Conservation (phyloP, 1,140 invertebrate genomes). For the Lanistes nyassanus region DNA sequence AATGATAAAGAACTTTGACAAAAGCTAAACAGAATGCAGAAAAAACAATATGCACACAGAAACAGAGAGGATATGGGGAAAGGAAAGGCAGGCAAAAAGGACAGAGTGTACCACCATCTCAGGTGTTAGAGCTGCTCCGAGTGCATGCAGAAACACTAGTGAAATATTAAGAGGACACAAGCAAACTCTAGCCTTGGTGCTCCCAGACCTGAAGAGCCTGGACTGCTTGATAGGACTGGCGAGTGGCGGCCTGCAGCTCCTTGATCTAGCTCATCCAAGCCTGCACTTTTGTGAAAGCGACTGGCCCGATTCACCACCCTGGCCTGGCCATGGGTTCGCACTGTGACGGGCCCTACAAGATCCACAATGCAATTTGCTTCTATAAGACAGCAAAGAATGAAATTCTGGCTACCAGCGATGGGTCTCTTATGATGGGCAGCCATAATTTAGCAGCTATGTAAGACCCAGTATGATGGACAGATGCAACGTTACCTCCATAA, state of each 20-base stretch:
- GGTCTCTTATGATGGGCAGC: no score
- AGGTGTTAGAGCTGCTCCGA: not conserved
- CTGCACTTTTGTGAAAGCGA: conserved; percentile 94
- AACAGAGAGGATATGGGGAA: no score
- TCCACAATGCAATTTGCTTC: no score
- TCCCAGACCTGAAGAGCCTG: conserved; percentile 60
- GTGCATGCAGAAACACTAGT: not conserved
- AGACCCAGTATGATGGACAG: no score
- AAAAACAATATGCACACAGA: no score
- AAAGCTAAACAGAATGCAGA: no score
- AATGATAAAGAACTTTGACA: no score
- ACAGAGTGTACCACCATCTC: no score
- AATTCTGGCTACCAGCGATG: no score
- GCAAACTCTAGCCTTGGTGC: no score
- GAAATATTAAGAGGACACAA: not conserved
- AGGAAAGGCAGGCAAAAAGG: no score
- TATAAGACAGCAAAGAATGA: no score
- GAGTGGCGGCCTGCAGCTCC: conserved; percentile 77
- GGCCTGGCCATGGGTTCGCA: conserved; percentile 90
- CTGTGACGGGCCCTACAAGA: conserved; percentile 79
- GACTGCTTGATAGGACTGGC: conserved; percentile 75
- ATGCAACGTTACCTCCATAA: conserved; percentile 86
- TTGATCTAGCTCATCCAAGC: conserved; percentile 74
- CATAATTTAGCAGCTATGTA: not conserved
- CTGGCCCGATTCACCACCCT: conserved; percentile 93